Percentiles rank a stretch among this genome's conserved stretches.
Evolutionary conservation across 2,888 invertebrate species (phyloP).

Genomic region (Pyralis farinalis): DNA sequence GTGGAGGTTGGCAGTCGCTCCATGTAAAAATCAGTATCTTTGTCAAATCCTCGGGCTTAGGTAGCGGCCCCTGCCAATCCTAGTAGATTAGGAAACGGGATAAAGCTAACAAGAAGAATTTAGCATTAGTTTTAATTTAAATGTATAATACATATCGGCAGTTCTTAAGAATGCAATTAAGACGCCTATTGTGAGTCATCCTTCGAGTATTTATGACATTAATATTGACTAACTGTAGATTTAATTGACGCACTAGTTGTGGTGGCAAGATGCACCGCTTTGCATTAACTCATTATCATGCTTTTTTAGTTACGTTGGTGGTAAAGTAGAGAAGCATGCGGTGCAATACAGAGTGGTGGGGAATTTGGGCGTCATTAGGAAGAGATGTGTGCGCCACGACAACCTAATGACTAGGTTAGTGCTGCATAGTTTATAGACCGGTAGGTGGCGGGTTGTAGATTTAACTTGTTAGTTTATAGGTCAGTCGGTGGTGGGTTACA

Average conservation of each 20-base stretch:
- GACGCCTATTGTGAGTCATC: no score
- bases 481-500: constrained; percentile 29
- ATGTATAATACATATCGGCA: no score
- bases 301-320: constrained; percentile 72
- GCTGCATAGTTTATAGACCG: constrained; percentile 23
- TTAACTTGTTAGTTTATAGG: constrained; percentile 1
- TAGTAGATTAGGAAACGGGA: no score
- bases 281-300: constrained; percentile 28
- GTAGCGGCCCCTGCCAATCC: no score
- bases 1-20: no score
- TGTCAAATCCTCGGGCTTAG: no score
- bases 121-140: no score
- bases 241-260: background rate
- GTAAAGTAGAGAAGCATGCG: constrained; percentile 69
- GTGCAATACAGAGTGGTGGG: constrained; percentile 69
- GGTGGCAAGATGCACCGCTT: background rate
- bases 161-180: no score
- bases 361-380: constrained; percentile 61
- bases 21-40: no score
- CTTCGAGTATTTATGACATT: no score
- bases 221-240: background rate
- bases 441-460: constrained; percentile 27
- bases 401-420: constrained; percentile 74
- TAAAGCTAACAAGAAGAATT: no score
- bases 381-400: constrained; percentile 71